phyloP scores from a whole-genome alignment of 2,113 vertebrate genomes.

The Austrofundulus limnaeus region DNA sequence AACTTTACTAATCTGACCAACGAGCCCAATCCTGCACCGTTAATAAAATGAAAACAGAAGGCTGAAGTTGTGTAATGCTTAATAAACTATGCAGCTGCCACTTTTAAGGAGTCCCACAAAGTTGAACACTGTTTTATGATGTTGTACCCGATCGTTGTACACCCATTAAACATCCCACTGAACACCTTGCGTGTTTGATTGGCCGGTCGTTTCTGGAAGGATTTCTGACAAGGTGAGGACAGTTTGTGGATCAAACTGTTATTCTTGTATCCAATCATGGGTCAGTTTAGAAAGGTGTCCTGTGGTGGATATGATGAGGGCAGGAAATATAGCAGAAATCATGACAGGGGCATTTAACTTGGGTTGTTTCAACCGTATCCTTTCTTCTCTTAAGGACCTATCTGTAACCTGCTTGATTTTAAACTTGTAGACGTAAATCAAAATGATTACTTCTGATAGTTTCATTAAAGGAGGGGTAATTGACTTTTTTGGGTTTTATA shows the following conservation, averaged over 20 bases:
- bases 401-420: conserved; percentile 51
- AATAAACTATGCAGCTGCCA: conserved; percentile 42
- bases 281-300: conserved; percentile 50
- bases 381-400: conserved; percentile 48
- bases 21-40: conserved; percentile 18
- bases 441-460: no score
- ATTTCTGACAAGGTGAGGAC: neutral
- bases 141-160: conserved; percentile 44
- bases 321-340: conserved; percentile 5
- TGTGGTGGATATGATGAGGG: neutral
- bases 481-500: no score
- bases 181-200: conserved; percentile 35
- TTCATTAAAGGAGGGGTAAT: no score
- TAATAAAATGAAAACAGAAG: conserved; percentile 52
- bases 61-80: conserved; percentile 49
- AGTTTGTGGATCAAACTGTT: conserved; percentile 13
- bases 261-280: conserved; percentile 47
- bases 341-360: conserved; percentile 42
- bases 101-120: conserved; percentile 40
- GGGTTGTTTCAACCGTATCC: conserved; percentile 47
- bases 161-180: conserved; percentile 40
- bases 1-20: conserved; percentile 38
- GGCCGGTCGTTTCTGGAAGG: conserved; percentile 1
- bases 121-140: conserved; percentile 45
- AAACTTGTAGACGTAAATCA: no score